phyloP scores from a whole-genome alignment of 2,888 invertebrate species.

The Bellardia bayeri region DNA sequence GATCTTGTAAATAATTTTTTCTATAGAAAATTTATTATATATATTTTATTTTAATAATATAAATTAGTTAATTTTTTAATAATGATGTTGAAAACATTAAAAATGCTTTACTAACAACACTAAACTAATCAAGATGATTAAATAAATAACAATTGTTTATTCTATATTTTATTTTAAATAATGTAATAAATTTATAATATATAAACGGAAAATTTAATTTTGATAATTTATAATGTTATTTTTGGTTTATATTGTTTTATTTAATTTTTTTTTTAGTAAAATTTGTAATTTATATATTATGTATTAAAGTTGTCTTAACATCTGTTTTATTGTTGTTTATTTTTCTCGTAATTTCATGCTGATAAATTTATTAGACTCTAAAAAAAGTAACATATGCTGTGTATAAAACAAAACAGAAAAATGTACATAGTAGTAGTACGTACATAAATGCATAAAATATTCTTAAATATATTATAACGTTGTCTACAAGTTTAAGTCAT shows the following conservation, averaged over 20 bases:
- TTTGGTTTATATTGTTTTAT: conserved; percentile 47
- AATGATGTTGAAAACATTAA: conserved; percentile 63
- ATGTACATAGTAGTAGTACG: not conserved
- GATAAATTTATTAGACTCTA: conserved; percentile 9
- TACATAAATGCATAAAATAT: conserved; percentile 23
- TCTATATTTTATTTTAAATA: conserved; percentile 12
- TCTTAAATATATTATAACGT: conserved; percentile 19
- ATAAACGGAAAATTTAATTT: conserved; percentile 31
- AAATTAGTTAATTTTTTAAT: conserved; percentile 63
- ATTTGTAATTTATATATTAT: conserved; percentile 49
- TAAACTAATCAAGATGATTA: conserved; percentile 44
- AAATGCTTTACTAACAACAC: conserved; percentile 62
- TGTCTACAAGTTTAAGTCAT: conserved; percentile 47
- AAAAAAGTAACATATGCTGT: conserved; percentile 9
- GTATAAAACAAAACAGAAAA: conserved; percentile 1
- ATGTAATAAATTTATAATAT: conserved; percentile 7
- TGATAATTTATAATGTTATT: conserved; percentile 35
- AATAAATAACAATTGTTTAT: conserved; percentile 44
- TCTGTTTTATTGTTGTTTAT: conserved; percentile 52
- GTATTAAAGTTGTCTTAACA: conserved; percentile 39
- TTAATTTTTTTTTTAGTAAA: conserved; percentile 57
- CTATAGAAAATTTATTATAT: conserved; percentile 50
- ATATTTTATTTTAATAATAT: conserved; percentile 29
- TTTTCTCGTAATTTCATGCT: conserved; percentile 26
- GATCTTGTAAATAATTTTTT: conserved; percentile 41